phyloP scores from a whole-genome alignment of 2,113 vertebrate genomes.

The Poeciliopsis retropinna region DNA sequence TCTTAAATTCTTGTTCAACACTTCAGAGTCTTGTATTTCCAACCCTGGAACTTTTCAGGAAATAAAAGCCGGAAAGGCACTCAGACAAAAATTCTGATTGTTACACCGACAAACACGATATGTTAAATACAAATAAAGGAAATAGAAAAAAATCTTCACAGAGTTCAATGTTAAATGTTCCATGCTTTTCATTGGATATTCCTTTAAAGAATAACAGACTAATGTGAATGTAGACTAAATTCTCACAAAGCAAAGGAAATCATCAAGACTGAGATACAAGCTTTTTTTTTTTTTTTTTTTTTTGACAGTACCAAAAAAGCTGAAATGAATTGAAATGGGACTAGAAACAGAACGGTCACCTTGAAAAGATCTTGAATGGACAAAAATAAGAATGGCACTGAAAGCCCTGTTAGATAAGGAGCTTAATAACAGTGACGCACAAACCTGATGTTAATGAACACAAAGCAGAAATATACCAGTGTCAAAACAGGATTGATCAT shows the following conservation, averaged over 20 bases:
- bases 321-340: background rate
- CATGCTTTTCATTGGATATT: too few relatives aligned
- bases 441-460: constrained; percentile 36
- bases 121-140: too few relatives aligned
- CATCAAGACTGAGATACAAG: background rate
- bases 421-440: constrained; percentile 49
- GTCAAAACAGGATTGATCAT: constrained; percentile 31
- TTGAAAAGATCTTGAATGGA: constrained; percentile 7
- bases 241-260: background rate
- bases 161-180: too few relatives aligned
- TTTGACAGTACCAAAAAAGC: background rate
- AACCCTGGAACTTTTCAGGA: too few relatives aligned
- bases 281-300: background rate
- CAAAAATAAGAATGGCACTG: constrained; percentile 14
- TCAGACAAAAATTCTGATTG: too few relatives aligned
- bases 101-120: too few relatives aligned
- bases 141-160: too few relatives aligned
- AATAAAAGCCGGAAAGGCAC: too few relatives aligned
- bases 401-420: constrained; percentile 19
- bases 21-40: too few relatives aligned
- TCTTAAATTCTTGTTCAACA: too few relatives aligned
- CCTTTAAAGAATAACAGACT: too few relatives aligned
- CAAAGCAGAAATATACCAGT: constrained; percentile 50
- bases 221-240: too few relatives aligned
- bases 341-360: background rate